phyloP scores from a whole-genome alignment of 1,140 invertebrate species.

The Calycopis cecrops region DNA sequence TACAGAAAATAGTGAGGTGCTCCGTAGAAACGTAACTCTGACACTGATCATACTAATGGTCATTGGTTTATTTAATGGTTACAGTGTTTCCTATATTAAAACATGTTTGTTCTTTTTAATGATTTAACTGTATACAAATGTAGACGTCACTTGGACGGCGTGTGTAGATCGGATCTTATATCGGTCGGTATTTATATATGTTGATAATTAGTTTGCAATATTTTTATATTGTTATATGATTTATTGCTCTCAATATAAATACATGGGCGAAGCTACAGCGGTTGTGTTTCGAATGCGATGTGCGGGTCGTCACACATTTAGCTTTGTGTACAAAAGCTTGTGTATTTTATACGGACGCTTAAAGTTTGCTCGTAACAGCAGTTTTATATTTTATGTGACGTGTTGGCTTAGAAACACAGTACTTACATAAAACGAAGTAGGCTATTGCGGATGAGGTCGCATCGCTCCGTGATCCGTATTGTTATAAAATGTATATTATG shows the following conservation, averaged over 20 bases:
- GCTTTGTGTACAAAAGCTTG: constrained; percentile 20
- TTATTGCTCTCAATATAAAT: constrained; percentile 43
- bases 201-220: constrained; percentile 21
- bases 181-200: constrained; percentile 27
- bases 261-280: constrained; percentile 29
- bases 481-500: constrained; percentile 59
- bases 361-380: constrained; percentile 1
- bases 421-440: constrained; percentile 47
- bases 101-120: constrained; percentile 45
- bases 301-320: constrained; percentile 15
- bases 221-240: constrained; percentile 45
- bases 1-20: constrained; percentile 4
- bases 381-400: constrained; percentile 21
- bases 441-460: constrained; percentile 30
- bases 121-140: constrained; percentile 31
- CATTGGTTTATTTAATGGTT: constrained; percentile 22
- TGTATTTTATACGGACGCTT: constrained; percentile 20
- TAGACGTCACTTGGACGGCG: constrained; percentile 20
- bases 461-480: constrained; percentile 41
- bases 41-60: constrained; percentile 38
- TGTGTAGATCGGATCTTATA: constrained; percentile 29
- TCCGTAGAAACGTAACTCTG: constrained; percentile 9
- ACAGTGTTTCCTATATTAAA: constrained; percentile 44
- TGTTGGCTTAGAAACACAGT: constrained; percentile 47
- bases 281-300: constrained; percentile 25